phyloP scores from a whole-genome alignment of 2,797 vertebrate genomes.

The Taenioides sp. region DNA sequence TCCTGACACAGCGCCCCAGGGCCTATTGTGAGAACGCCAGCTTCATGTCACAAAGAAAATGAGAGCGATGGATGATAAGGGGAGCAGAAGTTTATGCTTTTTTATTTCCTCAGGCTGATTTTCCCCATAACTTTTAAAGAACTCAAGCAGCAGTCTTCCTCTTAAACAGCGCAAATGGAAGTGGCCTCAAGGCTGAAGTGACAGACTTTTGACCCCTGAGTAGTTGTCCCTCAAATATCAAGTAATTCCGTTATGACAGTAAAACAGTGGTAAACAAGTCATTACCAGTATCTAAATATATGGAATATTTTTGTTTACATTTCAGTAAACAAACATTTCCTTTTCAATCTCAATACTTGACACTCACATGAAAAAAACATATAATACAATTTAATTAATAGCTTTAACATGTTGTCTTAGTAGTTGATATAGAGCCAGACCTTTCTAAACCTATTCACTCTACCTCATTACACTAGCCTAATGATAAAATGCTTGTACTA shows the following conservation, averaged over 20 bases:
- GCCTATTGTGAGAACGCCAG: constrained; percentile 49
- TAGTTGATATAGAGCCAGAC: not conserved
- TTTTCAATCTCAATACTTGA: not conserved
- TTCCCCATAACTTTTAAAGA: constrained; percentile 46
- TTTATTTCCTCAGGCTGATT: constrained; percentile 40
- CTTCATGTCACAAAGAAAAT: constrained; percentile 49
- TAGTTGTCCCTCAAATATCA: constrained; percentile 28
- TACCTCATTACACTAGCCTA: too few relatives aligned
- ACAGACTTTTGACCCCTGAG: constrained; percentile 34
- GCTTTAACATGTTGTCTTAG: not conserved
- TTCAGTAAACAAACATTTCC: not conserved
- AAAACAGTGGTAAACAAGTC: not conserved
- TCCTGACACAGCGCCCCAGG: constrained; percentile 53
- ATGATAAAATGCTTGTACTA: too few relatives aligned
- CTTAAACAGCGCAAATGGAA: constrained; percentile 47
- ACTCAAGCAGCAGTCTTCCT: constrained; percentile 42
- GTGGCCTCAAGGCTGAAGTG: constrained; percentile 30
- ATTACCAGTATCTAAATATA: not conserved
- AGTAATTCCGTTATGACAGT: constrained; percentile 15
- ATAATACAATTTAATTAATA: too few relatives aligned
- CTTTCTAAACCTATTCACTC: not conserved
- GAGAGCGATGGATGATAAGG: constrained; percentile 50
- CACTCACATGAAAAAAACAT: too few relatives aligned
- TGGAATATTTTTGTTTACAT: not conserved
- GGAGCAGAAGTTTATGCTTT: constrained; percentile 30